Evolutionary conservation across 2,113 vertebrate genomes (phyloP), one percentile per base, ranked within the genome.

Genomic region (Eurypyga helias): DNA sequence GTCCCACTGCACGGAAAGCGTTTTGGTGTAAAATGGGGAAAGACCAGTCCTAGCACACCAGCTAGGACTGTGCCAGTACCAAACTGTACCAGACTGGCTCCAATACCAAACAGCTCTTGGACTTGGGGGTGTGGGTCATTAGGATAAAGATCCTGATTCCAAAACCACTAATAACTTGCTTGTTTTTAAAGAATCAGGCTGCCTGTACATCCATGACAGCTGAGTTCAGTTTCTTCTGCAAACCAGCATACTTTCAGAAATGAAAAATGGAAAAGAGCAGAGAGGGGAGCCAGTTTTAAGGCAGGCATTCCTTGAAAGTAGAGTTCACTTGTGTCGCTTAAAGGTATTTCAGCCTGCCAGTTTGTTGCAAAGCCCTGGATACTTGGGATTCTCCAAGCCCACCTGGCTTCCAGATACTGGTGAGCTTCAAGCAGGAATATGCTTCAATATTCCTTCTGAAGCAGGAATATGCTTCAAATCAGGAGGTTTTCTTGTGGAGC

Each of bases 81-180:
- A 49, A 8, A 21, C 9, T 66, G 28, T 17, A n/a, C 7, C 38
- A 77, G 46, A 33, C 34, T 49, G 34, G 45, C 29, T 60, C 20
- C 33, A 58, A 38, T 13, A 64, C 55, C 67, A 89, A 87, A 34
- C 24, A 13, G 25, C 7, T 77, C 43, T 66, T 21, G 31, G 78
- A 38, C 29, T 52, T 25, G 49, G 13, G 5, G 3, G 7, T 13
- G 16, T 5, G 4, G 4, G 3, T 17, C 6, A 0, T 81, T 26
- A 64, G 70, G 24, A 52, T 79, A 52, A 91, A 1, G 1, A 91
- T 3, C 2, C 31, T 2, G 6, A 58, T 70, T 54, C 43, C 19
- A 38, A 87, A 89, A 52, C 26, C 31, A 45, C 51, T 81, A 54
- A 83, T 34, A 13, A 70, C 17, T 67, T 65, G 8, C 34, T 86